Conservation (phyloP, 2,888 invertebrate species). For the Orchesellides sinensis region DNA sequence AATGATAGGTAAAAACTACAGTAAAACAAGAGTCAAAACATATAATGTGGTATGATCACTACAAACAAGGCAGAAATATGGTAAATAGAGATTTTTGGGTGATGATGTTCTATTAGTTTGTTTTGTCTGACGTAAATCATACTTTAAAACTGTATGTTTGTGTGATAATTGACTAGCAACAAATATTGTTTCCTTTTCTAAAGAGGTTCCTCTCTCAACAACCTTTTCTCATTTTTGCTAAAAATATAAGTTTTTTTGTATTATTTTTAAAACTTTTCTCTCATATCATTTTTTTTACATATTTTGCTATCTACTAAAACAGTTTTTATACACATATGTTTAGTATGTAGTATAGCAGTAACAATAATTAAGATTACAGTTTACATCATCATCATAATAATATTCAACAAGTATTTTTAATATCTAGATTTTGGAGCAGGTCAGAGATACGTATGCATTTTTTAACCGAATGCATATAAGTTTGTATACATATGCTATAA, state of each 20-base stretch:
- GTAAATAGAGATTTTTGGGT: not conserved
- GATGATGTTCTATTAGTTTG: no score
- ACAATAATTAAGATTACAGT: no score
- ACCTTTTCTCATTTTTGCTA: constrained; percentile 51
- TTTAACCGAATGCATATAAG: constrained; percentile 31
- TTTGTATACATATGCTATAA: no score
- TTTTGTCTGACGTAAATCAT: no score
- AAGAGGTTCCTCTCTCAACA: constrained; percentile 24
- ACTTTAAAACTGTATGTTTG: no score
- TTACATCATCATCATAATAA: no score
- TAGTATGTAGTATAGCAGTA: constrained; percentile 13
- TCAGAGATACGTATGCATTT: constrained; percentile 40
- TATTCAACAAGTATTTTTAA: constrained; percentile 32
- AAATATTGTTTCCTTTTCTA: no score
- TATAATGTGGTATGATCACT: not conserved
- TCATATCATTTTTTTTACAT: constrained; percentile 26
- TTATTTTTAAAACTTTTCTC: constrained; percentile 55
- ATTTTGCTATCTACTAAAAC: constrained; percentile 17
- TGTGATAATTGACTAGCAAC: constrained; percentile 29
- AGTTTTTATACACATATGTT: constrained; percentile 11
- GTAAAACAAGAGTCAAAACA: no score
- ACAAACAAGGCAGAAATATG: not conserved
- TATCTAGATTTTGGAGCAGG: constrained; percentile 55
- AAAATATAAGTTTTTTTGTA: constrained; percentile 62
- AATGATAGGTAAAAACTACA: no score